Percentiles rank a stretch among this genome's conserved stretches.
These are phyloP conservation scores for Rissa tridactyla DNA, from an alignment of 2,113 vertebrate species.

Conservation along the genomic window DNA sequence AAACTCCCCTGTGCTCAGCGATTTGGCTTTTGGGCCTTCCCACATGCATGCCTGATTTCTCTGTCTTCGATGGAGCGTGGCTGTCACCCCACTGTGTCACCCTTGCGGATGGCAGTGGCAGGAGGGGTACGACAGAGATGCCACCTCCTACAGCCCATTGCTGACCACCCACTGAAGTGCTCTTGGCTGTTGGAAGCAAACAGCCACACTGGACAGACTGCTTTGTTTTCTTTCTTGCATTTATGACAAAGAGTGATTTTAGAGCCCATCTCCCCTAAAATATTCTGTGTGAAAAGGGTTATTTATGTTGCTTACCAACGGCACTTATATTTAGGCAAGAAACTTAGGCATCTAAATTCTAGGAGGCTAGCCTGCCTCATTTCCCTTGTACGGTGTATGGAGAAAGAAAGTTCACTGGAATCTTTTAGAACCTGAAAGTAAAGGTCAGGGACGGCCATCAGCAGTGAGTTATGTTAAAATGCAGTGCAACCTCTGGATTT, in stretches of 20 bases:
- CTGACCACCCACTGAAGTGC: neutral
- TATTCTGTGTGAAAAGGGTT: neutral
- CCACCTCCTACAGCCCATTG: neutral
- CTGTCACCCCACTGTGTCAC: neutral
- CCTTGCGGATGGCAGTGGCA: neutral
- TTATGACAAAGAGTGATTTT: neutral
- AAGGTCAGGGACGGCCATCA: neutral
- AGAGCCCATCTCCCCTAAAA: neutral
- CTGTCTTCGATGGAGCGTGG: neutral
- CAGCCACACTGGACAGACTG: neutral
- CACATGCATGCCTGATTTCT: neutral
- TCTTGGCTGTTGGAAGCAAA: neutral
- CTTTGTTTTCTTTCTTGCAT: neutral
- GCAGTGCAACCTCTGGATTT: neutral
- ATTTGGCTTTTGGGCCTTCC: neutral
- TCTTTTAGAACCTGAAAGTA: neutral
- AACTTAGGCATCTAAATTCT: neutral
- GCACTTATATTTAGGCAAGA: neutral
- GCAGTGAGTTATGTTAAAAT: neutral
- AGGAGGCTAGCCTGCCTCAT: neutral
- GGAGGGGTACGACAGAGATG: neutral
- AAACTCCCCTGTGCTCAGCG: neutral
- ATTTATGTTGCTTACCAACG: neutral
- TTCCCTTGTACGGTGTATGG: neutral
- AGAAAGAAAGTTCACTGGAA: neutral